Percentiles rank a stretch among this genome's conserved stretches.
Conservation (phyloP, 2,888 invertebrate genomes). For the Apodemia hepburni region DNA sequence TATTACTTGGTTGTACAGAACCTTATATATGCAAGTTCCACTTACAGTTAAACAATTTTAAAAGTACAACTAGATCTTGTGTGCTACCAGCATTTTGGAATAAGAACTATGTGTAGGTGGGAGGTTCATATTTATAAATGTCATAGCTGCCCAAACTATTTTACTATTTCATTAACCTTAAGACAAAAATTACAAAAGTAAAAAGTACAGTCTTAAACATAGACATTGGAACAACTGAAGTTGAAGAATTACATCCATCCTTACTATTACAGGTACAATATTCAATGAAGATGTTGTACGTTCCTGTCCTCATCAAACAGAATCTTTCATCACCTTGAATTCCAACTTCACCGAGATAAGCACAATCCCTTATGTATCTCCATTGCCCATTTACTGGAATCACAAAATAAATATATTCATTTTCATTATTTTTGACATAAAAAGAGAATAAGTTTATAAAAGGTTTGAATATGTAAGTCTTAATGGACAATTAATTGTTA, state of each 20-base stretch:
- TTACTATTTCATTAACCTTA: neutral
- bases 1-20: too few relatives aligned
- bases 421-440: too few relatives aligned
- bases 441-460: too few relatives aligned
- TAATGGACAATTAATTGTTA: too few relatives aligned
- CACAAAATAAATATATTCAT: neutral
- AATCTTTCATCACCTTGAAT: slow-evolving; percentile 94
- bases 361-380: slow-evolving; percentile 93
- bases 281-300: slow-evolving; percentile 96
- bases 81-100: neutral
- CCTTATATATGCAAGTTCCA: too few relatives aligned
- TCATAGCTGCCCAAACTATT: neutral
- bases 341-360: slow-evolving; percentile 94
- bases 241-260: slow-evolving; percentile 91
- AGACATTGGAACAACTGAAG: slow-evolving; percentile 45
- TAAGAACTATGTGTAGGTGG: too few relatives aligned
- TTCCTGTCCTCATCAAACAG: slow-evolving; percentile 94
- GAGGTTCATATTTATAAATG: neutral
- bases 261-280: slow-evolving; percentile 96
- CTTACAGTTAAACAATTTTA: too few relatives aligned
- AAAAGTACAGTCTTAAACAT: neutral
- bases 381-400: slow-evolving; percentile 90
- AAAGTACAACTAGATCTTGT: too few relatives aligned
- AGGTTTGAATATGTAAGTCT: too few relatives aligned
- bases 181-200: neutral